These are phyloP conservation scores for Ornithorhynchus anatinus DNA, from an alignment of 2,113 vertebrate genomes.

Conservation along the genomic window DNA sequence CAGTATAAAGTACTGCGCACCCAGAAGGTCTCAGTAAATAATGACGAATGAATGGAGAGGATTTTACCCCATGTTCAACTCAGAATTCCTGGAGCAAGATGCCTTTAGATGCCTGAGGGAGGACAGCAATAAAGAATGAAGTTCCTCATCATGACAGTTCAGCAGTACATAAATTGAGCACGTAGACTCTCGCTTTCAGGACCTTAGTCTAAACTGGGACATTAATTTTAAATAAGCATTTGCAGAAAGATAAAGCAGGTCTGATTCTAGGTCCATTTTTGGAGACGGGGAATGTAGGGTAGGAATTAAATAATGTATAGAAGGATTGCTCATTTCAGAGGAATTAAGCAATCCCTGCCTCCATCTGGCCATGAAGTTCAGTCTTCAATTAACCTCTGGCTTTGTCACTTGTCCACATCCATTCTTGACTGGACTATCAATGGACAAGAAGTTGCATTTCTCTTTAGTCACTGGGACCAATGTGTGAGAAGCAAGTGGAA, in stretches of 20 bases:
- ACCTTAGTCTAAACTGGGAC: not conserved
- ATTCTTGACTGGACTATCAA: not conserved
- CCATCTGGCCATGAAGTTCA: not conserved
- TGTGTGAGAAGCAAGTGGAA: no score
- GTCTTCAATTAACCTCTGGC: accelerated
- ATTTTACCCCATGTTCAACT: no score
- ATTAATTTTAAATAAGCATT: not conserved
- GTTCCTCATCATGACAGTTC: not conserved
- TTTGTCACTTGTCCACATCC: accelerated
- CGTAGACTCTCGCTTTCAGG: not conserved
- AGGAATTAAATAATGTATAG: not conserved
- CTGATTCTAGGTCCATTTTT: not conserved
- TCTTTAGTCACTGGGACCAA: no score
- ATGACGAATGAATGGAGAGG: no score
- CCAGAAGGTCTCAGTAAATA: no score
- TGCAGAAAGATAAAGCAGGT: not conserved
- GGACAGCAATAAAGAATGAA: not conserved
- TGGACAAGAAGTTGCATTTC: no score
- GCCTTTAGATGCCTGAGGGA: not conserved
- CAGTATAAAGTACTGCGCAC: no score
- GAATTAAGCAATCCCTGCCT: not conserved
- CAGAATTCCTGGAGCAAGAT: not conserved
- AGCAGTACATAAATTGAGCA: not conserved
- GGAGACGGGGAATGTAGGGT: not conserved
- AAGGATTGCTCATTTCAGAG: not conserved